Conservation (phyloP, 2,797 vertebrate species). For the Acanthornis magna region DNA sequence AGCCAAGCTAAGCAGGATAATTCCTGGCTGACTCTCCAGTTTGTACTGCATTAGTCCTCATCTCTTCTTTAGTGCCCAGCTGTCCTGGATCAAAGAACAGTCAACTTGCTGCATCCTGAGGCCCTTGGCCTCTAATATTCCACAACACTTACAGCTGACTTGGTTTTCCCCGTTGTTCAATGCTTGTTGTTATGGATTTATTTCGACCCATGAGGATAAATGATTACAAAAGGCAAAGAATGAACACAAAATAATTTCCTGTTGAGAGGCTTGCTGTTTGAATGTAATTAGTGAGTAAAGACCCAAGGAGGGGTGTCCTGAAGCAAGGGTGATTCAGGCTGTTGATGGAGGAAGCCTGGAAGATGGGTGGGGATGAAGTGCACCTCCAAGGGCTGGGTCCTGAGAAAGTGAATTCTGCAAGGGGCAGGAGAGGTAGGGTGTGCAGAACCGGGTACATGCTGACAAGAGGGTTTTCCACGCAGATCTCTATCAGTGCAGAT, state of each 20-base stretch:
- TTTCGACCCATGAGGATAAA: constrained; percentile 37
- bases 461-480: not conserved
- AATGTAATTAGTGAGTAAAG: not conserved
- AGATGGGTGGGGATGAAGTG: not conserved
- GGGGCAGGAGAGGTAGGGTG: not conserved
- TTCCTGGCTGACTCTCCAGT: not conserved
- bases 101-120: not conserved
- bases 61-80: not conserved
- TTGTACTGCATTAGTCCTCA: not conserved
- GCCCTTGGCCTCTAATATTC: not conserved
- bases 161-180: constrained; percentile 15
- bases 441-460: not conserved
- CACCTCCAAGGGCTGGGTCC: not conserved
- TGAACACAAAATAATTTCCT: constrained; percentile 24
- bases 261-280: not conserved
- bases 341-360: not conserved
- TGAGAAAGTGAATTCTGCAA: not conserved
- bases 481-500: not conserved
- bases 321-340: not conserved
- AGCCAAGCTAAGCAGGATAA: not conserved
- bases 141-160: not conserved
- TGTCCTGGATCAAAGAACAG: not conserved
- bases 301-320: not conserved
- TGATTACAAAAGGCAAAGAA: not conserved
- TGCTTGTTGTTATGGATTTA: constrained; percentile 15